Evolutionary conservation across 2,113 vertebrate genomes (phyloP), one percentile per base, ranked within the genome.

Genomic region (Chaetura pelagica): DNA sequence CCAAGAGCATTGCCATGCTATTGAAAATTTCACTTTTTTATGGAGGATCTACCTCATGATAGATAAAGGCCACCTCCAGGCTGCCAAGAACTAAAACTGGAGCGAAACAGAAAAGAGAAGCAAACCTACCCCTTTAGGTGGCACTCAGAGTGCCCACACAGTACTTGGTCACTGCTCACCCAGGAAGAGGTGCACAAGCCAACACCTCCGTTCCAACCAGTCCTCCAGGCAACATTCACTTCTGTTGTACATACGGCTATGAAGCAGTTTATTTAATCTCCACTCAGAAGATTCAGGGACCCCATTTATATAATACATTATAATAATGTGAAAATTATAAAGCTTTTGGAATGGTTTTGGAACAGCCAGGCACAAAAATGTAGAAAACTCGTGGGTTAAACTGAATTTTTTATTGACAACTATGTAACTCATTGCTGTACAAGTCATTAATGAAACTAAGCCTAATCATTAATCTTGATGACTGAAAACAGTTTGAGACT

Each of bases 401-500:
- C 8, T 93, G 94, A 96, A 97, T 96, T 95, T 94, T 96, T 92
- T 91, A 95, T 91, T 93, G 95, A 96, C 92, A 96, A 80, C 80
- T 90, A 81, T 74, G 48, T 87, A 96, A 96, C 81, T 97, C 92
- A 92, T 54, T 55, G 34, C 87, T 92, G 71, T 78, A 76, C 79
- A 90, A 90, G 86, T 90, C 93, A 96, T 95, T 97, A 97, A 97
- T 95, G 96, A 97, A 96, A 96, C 94, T 82, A 96, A 96, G 40
- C 21, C 83, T 87, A 68, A 90, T 68, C 94, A 89, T 97, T 95
- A 92, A 93, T 95, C 86, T 84, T 83, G 87, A 89, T 94, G 74
- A 94, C 46, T 71, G 84, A 93, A 96, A 67, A 90, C 73, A 93
- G 40, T 91, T 91, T 95, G 64, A 96, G 81, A 90, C 71, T 38